A percentile compares a stretch with the other conserved stretches of the same genome.
Conservation (phyloP, 2,888 invertebrate genomes). For the Latheticus oryzae region DNA sequence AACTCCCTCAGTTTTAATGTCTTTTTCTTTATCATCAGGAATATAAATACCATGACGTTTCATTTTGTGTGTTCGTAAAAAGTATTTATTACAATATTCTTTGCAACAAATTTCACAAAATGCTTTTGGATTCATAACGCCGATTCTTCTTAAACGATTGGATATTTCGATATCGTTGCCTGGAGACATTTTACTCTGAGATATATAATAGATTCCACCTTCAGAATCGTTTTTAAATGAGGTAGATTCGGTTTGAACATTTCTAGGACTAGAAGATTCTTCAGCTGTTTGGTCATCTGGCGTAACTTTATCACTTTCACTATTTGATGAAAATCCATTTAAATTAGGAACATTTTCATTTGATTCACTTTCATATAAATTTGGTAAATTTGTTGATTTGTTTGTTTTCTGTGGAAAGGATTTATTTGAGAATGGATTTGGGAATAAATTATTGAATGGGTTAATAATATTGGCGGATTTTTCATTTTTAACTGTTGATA, state of each 20-base stretch:
- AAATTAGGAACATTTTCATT: slow-evolving; percentile 55
- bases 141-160: slow-evolving; percentile 80
- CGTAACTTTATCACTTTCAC: slow-evolving; percentile 57
- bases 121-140: slow-evolving; percentile 88
- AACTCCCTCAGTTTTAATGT: slow-evolving; percentile 63
- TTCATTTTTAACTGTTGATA: slow-evolving; percentile 55
- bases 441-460: slow-evolving; percentile 77
- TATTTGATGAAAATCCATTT: slow-evolving; percentile 53
- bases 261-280: slow-evolving; percentile 61
- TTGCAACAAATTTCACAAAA: slow-evolving; percentile 94
- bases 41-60: slow-evolving; percentile 89
- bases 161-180: slow-evolving; percentile 75
- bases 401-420: slow-evolving; percentile 72
- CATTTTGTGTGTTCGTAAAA: slow-evolving; percentile 90
- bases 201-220: slow-evolving; percentile 57
- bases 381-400: slow-evolving; percentile 47
- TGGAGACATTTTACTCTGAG: slow-evolving; percentile 60
- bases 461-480: slow-evolving; percentile 53
- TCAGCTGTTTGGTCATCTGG: slow-evolving; percentile 56
- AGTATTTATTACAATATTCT: slow-evolving; percentile 94
- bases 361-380: slow-evolving; percentile 53
- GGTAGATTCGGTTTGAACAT: slow-evolving; percentile 61
- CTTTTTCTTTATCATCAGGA: slow-evolving; percentile 70
- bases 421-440: slow-evolving; percentile 79
- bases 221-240: slow-evolving; percentile 62